A percentile compares a stretch with the other conserved stretches of the same genome.
Evolutionary conservation across 2,888 invertebrate species (phyloP).

Genomic region (Saturnia japonica): DNA sequence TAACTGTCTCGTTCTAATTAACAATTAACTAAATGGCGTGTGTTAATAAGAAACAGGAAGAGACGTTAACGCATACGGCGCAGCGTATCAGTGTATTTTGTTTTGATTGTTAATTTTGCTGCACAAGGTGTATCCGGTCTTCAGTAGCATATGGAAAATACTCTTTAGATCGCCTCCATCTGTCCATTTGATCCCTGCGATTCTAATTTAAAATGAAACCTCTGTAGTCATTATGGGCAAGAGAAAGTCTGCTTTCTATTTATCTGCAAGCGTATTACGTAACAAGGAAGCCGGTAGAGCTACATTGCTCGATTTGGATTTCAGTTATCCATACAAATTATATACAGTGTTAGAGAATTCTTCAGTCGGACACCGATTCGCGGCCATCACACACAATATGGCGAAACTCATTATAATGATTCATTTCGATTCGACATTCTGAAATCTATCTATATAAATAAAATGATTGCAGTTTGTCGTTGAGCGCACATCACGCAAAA

Average conservation of each 20-base stretch:
- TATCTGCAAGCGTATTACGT: background rate
- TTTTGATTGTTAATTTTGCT: no score
- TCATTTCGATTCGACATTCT: background rate
- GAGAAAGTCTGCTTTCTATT: conserved; percentile 10
- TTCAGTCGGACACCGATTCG: background rate
- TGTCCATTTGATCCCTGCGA: background rate
- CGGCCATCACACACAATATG: background rate
- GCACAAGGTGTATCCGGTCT: no score
- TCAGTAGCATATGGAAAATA: no score
- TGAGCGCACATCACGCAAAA: no score
- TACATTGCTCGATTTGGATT: background rate
- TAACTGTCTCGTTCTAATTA: no score
- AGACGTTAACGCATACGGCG: no score
- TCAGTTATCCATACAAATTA: background rate
- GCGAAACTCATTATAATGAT: background rate
- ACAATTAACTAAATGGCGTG: no score
- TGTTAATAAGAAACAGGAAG: no score
- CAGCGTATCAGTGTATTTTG: no score
- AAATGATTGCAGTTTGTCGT: no score
- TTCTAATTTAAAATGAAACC: background rate
- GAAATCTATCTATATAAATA: background rate
- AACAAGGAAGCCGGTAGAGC: conserved; percentile 1
- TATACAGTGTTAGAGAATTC: background rate
- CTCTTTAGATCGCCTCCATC: background rate
- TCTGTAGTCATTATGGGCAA: background rate